Evolutionary conservation across 2,113 vertebrate species (phyloP), one percentile per base, ranked within the genome.

Genomic region (Recurvirostra avosetta): DNA sequence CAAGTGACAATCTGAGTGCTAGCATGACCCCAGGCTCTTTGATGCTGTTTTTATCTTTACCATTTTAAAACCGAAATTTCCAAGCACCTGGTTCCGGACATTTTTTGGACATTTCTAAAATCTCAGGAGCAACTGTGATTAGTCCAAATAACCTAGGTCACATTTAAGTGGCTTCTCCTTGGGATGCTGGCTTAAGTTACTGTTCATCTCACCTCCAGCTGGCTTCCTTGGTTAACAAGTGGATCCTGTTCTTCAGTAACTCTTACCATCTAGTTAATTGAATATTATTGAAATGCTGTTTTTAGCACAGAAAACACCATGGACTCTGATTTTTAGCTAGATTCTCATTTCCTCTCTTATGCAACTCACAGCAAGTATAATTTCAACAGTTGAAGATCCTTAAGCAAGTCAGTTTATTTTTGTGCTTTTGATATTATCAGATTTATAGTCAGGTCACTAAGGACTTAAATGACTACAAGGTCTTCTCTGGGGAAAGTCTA

Each of bases 381-480:
- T 94, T 97, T 97, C 94, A 95, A 90, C 82, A 97, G 82, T 2
- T 92, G 62, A 94, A 96, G 81, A 73, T 92, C 90, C 82, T 91
- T 95, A 71, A 88, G 92, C 23, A 38, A 90, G 75, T 40, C 79
- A 82, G 93, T 97, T 98, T 98, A 81, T 77, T 97, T 96, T 96
- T 89, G 55, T 83, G 68, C 59, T 94, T 97, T 97, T 78, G 21
- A 73, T 90, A 96, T 83, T 77, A 88, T 55, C 66, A 94, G 82
- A 94, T 96, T 96, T 94, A 84, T 87, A 94, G 94, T 85, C 94
- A 96, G 96, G 93, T 96, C 86, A 96, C 92, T 92, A 71, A 83
- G 86, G 89, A 94, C 91, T 93, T 88, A 81, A 96, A 97, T 92
- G 90, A 91, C 93, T 94, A 93, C 59, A 66, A 86, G 93, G 91